These are phyloP conservation scores for Azorinus chamasolen DNA, from an alignment of 2,888 invertebrate genomes.

Conservation along the genomic window DNA sequence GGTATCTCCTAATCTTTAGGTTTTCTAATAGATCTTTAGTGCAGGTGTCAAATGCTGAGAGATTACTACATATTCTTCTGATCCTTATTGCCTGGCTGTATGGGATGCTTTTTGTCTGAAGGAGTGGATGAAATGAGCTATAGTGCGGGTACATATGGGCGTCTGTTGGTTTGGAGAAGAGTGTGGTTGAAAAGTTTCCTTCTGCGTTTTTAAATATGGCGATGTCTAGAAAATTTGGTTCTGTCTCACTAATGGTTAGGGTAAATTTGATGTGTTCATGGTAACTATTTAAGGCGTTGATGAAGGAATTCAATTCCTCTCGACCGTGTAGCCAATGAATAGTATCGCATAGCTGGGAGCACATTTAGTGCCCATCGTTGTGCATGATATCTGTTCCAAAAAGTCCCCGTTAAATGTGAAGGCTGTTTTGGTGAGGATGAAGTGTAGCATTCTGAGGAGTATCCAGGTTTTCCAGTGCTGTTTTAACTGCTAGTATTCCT, in stretches of 20 bases:
- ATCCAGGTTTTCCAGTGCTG: no score
- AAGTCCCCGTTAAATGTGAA: no score
- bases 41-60: background rate
- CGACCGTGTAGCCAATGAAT: conserved; percentile 17
- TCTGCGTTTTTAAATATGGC: background rate
- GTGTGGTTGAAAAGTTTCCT: conserved; percentile 6
- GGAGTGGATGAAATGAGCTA: background rate
- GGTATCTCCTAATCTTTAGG: conserved; percentile 2
- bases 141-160: conserved; percentile 12
- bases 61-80: conserved; percentile 2
- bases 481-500: no score
- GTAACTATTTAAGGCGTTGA: conserved; percentile 7
- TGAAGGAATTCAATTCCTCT: conserved; percentile 9
- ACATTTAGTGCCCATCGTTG: no score
- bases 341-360: no score
- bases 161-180: conserved; percentile 16
- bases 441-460: no score
- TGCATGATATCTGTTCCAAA: no score
- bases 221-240: conserved; percentile 14
- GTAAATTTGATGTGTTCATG: conserved; percentile 29
- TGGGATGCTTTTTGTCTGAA: background rate
- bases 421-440: no score
- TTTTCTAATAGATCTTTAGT: background rate
- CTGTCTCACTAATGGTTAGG: conserved; percentile 2
- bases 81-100: conserved; percentile 14